Percentiles rank a stretch among this genome's conserved stretches.
Evolutionary conservation across 2,888 invertebrate genomes (phyloP).

Genomic region (Lithophane leautieri): DNA sequence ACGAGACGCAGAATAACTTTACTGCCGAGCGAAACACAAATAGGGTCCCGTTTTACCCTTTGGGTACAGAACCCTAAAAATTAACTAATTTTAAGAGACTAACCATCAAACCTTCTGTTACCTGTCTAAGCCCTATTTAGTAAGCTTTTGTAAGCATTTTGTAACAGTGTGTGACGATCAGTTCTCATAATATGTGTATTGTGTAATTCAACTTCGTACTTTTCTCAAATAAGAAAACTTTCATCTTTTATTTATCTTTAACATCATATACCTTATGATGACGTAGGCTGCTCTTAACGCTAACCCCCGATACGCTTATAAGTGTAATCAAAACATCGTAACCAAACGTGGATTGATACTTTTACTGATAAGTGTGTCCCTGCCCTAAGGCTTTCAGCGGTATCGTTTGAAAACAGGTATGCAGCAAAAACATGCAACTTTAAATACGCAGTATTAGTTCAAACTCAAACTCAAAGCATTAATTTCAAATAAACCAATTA

Average conservation of each 20-base stretch:
- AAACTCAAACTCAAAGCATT: no score
- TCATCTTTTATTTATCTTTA: slow-evolving; percentile 23
- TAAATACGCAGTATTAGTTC: slow-evolving; percentile 27
- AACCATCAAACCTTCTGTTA: not conserved
- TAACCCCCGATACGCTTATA: slow-evolving; percentile 33
- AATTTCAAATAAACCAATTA: no score
- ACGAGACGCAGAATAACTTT: no score
- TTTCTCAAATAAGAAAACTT: slow-evolving; percentile 10
- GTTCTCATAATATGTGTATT: not conserved
- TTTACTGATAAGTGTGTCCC: slow-evolving; percentile 28
- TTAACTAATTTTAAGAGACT: not conserved
- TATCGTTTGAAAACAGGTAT: slow-evolving; percentile 20
- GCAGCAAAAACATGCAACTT: slow-evolving; percentile 9
- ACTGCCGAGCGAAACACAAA: no score
- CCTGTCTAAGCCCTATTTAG: not conserved
- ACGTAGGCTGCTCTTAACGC: slow-evolving; percentile 7
- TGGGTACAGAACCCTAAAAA: no score
- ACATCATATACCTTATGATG: slow-evolving; percentile 9
- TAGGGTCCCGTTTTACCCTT: no score
- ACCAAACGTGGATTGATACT: slow-evolving; percentile 21
- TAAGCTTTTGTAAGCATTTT: not conserved
- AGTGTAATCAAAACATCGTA: slow-evolving; percentile 27
- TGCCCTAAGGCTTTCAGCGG: slow-evolving; percentile 35
- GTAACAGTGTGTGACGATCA: not conserved
- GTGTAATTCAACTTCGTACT: not conserved